These are phyloP conservation scores for Megalurothrips usitatus DNA, from an alignment of 2,888 invertebrate genomes.

Conservation along the genomic window DNA sequence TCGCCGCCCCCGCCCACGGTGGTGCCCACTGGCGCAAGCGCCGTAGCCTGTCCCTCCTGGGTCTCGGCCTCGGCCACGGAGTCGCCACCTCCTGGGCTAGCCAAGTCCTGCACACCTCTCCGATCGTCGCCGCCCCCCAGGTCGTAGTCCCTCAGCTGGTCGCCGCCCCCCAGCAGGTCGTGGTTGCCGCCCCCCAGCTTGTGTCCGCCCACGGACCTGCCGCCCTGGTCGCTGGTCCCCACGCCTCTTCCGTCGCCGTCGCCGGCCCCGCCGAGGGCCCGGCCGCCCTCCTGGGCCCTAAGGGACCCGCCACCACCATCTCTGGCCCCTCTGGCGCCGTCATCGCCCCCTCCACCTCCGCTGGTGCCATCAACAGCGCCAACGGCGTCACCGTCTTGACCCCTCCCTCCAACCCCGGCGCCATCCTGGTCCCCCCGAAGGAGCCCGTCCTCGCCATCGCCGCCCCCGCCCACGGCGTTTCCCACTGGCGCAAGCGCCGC, in stretches of 20 bases:
- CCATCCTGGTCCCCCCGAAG: not conserved
- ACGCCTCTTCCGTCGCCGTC: not conserved
- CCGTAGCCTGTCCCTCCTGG: not conserved
- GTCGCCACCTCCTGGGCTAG: not conserved
- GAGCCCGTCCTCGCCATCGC: conserved; percentile 13
- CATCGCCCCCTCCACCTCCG: not conserved
- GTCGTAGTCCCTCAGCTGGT: not conserved
- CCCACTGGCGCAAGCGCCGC: conserved; percentile 12
- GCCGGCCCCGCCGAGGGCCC: not conserved
- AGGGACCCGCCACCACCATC: not conserved
- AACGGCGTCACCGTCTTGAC: not conserved
- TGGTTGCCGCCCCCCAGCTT: not conserved
- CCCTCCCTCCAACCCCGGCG: conserved; percentile 17
- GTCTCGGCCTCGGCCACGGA: not conserved
- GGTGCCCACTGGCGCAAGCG: not conserved
- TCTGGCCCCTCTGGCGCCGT: not conserved
- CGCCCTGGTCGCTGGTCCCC: not conserved
- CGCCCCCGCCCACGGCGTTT: not conserved
- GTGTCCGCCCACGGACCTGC: not conserved
- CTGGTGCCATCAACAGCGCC: not conserved
- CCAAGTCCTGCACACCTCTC: not conserved
- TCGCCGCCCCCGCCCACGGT: not conserved
- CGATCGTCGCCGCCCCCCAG: not conserved
- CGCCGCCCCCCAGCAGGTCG: not conserved
- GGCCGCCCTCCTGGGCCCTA: not conserved